Evolutionary conservation across 2,888 invertebrate species (phyloP), one percentile per base, ranked within the genome.

Genomic region (Gryllus longicercus): DNA sequence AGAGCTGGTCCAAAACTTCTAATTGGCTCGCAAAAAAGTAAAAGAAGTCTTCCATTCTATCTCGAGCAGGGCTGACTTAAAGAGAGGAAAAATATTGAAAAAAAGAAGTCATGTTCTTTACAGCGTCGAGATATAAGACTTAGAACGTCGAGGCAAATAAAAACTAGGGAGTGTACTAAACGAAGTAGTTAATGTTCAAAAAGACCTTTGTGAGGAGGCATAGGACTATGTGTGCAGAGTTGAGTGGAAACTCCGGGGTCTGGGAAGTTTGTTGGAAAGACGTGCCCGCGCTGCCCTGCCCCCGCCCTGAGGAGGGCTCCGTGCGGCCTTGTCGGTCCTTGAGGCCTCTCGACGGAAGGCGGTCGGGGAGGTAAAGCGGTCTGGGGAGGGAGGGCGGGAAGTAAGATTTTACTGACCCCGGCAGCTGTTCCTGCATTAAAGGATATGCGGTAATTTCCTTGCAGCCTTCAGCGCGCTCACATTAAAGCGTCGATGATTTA

Each of bases 11-110:
- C 16, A 63, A 63, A 63, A 63, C 63, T 63, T 63, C 63, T 63
- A 63, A 63, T 63, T 63, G 63, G 63, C 63, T 63, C 63, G 16
- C 16, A 63, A 63, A 63, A 18, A 63, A 63, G 63, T 63, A 63
- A 63, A 63, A 63, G 63, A 63, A 63, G 63, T 63, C 63, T 63
- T n/a, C n/a, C 63, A 63, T 63, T 63, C 63, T 63, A 63, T 63
- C 63, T 63, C 63, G 63, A 63, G 63, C 14, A 18, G 63, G 16
- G 63, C n/a, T 63, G 63, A 18, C n/a, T 63, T n/a, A 63, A 63
- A 63, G 63, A 63, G 63, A 63, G 63, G 63, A 63, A 63, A 38
- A 63, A 63, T 63, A 63, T 63, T 63, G 63, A 63, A 63, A 63
- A 63, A 63, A n/a, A 38, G 38, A 38, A 63, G 63, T 63, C 63